Conservation (phyloP, 2,888 invertebrate species). For the Sphinx pinastri region DNA sequence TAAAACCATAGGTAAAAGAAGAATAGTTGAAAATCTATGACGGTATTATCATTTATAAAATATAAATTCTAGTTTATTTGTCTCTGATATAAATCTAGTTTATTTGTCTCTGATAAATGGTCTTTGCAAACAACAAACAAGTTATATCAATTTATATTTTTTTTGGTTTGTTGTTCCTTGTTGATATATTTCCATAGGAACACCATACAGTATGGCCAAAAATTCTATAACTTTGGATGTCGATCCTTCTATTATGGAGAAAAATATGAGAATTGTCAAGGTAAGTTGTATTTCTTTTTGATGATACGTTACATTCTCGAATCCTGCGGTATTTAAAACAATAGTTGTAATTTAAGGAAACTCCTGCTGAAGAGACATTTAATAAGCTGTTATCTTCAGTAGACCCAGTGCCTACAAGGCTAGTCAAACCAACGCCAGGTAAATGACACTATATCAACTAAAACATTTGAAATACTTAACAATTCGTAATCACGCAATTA, state of each 20-base stretch:
- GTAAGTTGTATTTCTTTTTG: constrained; percentile 46
- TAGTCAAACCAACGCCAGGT: constrained; percentile 89
- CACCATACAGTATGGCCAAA: constrained; percentile 65
- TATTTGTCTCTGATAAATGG: no score
- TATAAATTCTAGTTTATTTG: no score
- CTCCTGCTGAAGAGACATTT: constrained; percentile 84
- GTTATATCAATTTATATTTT: no score
- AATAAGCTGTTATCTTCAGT: constrained; percentile 81
- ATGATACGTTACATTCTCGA: not conserved
- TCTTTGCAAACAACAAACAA: no score
- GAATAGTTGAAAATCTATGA: no score
- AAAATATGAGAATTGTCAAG: constrained; percentile 78
- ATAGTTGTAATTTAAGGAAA: constrained; percentile 62
- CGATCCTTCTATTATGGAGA: constrained; percentile 85
- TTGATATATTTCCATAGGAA: constrained; percentile 45
- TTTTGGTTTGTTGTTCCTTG: not conserved
- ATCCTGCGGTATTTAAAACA: not conserved
- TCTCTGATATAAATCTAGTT: no score
- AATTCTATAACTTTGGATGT: constrained; percentile 84
- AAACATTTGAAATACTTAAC: not conserved
- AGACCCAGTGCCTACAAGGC: constrained; percentile 82
- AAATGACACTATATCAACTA: constrained; percentile 41
- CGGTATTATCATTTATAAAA: no score
- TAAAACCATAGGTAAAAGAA: no score
- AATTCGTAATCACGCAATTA: not conserved